Conservation (phyloP, 2,113 vertebrate species). For the Hippocampus zosterae region DNA sequence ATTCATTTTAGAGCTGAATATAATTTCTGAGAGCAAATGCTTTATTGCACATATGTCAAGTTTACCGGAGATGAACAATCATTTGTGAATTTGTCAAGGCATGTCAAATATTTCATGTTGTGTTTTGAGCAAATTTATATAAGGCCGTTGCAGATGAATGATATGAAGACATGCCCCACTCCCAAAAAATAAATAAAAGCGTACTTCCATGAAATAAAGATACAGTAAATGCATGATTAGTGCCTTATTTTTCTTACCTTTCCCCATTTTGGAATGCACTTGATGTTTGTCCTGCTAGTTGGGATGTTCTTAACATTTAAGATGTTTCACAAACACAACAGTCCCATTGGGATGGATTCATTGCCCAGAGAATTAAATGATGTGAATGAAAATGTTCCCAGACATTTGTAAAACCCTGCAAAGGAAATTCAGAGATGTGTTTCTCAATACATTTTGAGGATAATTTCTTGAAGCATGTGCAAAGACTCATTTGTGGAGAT, state of each 20-base stretch:
- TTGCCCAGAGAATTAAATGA: no score
- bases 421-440: no score
- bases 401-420: no score
- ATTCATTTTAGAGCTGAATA: neutral
- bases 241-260: neutral
- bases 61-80: slow-evolving; percentile 8
- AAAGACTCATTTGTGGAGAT: no score
- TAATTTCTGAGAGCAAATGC: slow-evolving; percentile 2
- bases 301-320: neutral
- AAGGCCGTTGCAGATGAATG: neutral
- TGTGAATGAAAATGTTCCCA: no score
- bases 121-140: slow-evolving; percentile 20
- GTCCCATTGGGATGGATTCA: no score
- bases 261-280: neutral
- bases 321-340: no score
- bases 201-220: slow-evolving; percentile 1
- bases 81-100: slow-evolving; percentile 18
- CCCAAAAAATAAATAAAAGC: neutral
- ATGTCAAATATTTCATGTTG: slow-evolving; percentile 24
- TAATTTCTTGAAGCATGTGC: no score
- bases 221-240: neutral
- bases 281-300: neutral
- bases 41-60: neutral
- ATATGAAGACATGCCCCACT: neutral
- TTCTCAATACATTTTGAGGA: no score